A percentile compares a stretch with the other conserved stretches of the same genome.
Evolutionary conservation across 1,140 invertebrate species (phyloP).

Genomic region (Pogonomyrmex californicus): DNA sequence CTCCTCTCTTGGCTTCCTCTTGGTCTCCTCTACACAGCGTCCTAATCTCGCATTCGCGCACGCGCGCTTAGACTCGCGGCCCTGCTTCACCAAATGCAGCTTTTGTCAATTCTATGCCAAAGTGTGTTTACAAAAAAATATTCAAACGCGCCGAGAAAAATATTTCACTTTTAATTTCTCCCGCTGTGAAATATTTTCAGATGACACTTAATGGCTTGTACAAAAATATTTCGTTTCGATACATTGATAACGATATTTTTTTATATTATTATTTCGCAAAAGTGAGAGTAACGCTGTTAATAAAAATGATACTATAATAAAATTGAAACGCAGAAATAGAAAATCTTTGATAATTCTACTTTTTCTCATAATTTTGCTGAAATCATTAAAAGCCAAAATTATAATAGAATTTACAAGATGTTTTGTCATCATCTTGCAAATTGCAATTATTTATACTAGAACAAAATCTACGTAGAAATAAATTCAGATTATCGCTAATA

Average conservation of each 20-base stretch:
- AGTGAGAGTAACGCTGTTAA: no score
- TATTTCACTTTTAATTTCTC: neutral
- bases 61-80: conserved; percentile 48
- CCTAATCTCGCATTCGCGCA: conserved; percentile 54
- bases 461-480: neutral
- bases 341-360: no score
- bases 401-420: no score
- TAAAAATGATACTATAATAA: no score
- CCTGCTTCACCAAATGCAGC: conserved; percentile 1
- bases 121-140: neutral
- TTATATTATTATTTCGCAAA: no score
- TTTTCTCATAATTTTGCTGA: no score
- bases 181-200: neutral
- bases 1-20: neutral
- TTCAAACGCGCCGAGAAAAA: neutral
- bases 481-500: neutral
- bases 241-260: no score
- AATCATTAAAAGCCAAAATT: no score
- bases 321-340: no score
- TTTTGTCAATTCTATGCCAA: neutral
- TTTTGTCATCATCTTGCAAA: no score
- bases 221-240: neutral
- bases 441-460: no score
- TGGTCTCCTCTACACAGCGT: conserved; percentile 32
- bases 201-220: neutral